These are phyloP conservation scores for Zaprionus inermis DNA, from an alignment of 1,140 invertebrate species.

Conservation along the genomic window DNA sequence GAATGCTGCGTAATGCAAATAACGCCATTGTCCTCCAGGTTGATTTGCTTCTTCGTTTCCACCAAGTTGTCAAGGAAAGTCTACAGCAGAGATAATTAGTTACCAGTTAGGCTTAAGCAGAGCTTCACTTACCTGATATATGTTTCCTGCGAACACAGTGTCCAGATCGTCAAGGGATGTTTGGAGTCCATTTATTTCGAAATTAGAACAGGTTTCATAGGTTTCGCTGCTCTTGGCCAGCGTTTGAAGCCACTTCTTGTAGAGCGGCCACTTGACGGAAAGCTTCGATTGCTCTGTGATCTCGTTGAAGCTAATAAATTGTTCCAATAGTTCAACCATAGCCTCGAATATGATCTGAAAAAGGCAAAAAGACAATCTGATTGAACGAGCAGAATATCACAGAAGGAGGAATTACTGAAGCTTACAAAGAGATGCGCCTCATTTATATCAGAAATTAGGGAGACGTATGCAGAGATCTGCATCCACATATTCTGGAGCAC, in stretches of 20 bases:
- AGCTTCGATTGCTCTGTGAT: slow-evolving; percentile 57
- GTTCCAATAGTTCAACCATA: slow-evolving; percentile 55
- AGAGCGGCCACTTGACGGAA: slow-evolving; percentile 60
- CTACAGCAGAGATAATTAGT: slow-evolving; percentile 19
- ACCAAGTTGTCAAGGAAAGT: slow-evolving; percentile 87
- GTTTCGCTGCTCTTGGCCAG: slow-evolving; percentile 43
- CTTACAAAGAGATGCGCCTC: slow-evolving; percentile 62
- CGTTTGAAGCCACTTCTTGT: slow-evolving; percentile 69
- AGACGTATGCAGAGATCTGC: slow-evolving; percentile 59
- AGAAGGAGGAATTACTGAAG: neutral
- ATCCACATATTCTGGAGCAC: slow-evolving; percentile 65
- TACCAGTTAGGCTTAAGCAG: neutral
- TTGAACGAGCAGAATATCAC: neutral
- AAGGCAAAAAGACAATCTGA: neutral
- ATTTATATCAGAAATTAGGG: slow-evolving; percentile 24
- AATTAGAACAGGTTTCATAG: slow-evolving; percentile 19
- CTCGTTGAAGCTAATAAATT: slow-evolving; percentile 69
- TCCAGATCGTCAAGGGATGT: slow-evolving; percentile 68
- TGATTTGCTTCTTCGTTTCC: slow-evolving; percentile 86
- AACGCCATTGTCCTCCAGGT: slow-evolving; percentile 86
- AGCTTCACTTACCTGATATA: slow-evolving; percentile 87
- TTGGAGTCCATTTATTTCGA: slow-evolving; percentile 61
- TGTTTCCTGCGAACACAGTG: slow-evolving; percentile 86
- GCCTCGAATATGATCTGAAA: slow-evolving; percentile 62
- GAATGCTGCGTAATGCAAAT: slow-evolving; percentile 89